Conservation (phyloP, 35 echinoderm and acorn worm species). For the Stichopus chloronotus region DNA sequence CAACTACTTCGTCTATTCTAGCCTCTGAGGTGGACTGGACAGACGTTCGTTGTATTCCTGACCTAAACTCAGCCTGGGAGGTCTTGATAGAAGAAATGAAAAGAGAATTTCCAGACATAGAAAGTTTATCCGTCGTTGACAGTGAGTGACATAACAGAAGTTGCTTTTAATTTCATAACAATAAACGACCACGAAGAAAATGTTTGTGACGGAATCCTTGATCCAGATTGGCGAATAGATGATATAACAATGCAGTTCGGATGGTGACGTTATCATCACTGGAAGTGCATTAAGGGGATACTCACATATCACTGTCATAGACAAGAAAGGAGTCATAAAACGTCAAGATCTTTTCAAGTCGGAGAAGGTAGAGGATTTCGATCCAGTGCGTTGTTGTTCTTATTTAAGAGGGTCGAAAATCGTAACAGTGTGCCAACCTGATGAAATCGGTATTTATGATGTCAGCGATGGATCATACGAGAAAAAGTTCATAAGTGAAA, state of each 20-base stretch:
- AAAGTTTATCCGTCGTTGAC: background rate
- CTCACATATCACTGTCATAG: background rate
- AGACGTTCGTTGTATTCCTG: background rate
- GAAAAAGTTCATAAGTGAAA: background rate
- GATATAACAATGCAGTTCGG: background rate
- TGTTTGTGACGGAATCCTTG: background rate
- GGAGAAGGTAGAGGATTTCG: background rate
- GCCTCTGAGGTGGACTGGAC: background rate
- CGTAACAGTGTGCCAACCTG: background rate
- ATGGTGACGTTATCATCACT: background rate
- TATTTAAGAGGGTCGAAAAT: background rate
- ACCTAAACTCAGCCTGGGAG: no score
- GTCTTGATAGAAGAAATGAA: background rate
- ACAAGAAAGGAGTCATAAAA: background rate
- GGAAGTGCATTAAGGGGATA: background rate
- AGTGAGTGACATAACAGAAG: background rate
- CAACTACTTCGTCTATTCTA: constrained; percentile 1
- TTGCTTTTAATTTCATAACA: background rate
- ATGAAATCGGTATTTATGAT: background rate
- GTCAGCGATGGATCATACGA: background rate
- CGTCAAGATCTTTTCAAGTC: background rate
- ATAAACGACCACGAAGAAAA: background rate
- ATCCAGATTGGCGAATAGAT: background rate
- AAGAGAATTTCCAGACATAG: background rate
- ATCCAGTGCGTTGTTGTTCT: background rate